Base-by-base conservation (phyloP, 2,797 vertebrate species). In the Florisuga fusca region DNA sequence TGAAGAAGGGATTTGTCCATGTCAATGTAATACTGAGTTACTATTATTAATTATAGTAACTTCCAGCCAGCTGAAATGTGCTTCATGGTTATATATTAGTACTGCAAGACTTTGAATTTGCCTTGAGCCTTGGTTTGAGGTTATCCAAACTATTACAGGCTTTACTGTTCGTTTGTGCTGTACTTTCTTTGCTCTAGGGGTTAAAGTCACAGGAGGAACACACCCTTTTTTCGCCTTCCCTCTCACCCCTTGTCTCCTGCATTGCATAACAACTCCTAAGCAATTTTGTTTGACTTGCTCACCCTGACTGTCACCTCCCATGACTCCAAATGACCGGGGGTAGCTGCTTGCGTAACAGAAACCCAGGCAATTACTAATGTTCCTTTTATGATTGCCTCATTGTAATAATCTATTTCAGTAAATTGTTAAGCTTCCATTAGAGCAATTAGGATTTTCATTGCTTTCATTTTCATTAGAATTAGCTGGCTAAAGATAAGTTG, bases 181-280 rank as follows among this genome's bases (percentile, higher is more conserved):
- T 68, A 23, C 34, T 88, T 81, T 84, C 83, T 45, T 79, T 90
- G 87, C 96, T 96, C 55, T 31, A 87, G 87, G 87, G 80, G 72
- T 94, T 97, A 95, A 94, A 96, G 75, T 92, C 90, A 75, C 20
- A 13, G 2, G 38, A 83, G 21, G n/a, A 89, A 34, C 92, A 92
- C 95, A 79, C 89, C 89, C 36, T 93, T 77, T 75, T 57, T 29
- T 19, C 51, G 75, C 78, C 68, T 88, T 78, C 64, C 84, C 38
- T 53, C 69, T 96, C 43, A 67, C 50, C 36, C 46, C 80, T 77
- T 51, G 46, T 77, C 50, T 93, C n/a, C 26, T 68, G 36, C 21
- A 20, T 85, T 95, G 76, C 92, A 15, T 94, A 95, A 95, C 74
- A 87, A 54, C 76, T 72, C 27, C 15, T 26, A 16, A 75, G 71